Conservation (phyloP, 2,797 vertebrate genomes). For the Coranthus polyacanthus region DNA sequence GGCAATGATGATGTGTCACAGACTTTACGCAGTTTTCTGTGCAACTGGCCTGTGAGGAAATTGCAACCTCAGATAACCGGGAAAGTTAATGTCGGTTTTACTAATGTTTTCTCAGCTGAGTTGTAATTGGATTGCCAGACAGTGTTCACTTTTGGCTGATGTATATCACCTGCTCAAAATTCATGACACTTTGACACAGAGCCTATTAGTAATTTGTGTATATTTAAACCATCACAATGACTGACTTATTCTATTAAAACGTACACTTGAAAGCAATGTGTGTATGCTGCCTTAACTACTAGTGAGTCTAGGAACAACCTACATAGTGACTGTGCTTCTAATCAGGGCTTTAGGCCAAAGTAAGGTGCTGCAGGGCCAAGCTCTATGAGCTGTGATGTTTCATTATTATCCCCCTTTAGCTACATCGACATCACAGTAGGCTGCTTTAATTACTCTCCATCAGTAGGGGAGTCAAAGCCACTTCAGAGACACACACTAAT, state of each 20-base stretch:
- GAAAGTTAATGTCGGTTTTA: slow-evolving; percentile 38
- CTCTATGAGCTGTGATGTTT: slow-evolving; percentile 78
- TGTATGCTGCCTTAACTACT: slow-evolving; percentile 35
- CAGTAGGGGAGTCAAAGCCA: slow-evolving; percentile 79
- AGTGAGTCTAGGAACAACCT: slow-evolving; percentile 65
- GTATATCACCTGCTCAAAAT: slow-evolving; percentile 35
- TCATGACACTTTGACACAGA: slow-evolving; percentile 9
- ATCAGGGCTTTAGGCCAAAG: slow-evolving; percentile 65
- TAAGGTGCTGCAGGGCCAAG: slow-evolving; percentile 65
- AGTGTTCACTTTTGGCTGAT: slow-evolving; percentile 22
- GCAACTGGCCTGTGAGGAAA: slow-evolving; percentile 45
- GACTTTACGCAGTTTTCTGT: slow-evolving; percentile 35
- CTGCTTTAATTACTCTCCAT: slow-evolving; percentile 84
- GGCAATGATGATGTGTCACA: slow-evolving; percentile 46
- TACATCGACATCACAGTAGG: slow-evolving; percentile 80
- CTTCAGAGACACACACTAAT: slow-evolving; percentile 81
- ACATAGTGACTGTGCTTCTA: slow-evolving; percentile 60
- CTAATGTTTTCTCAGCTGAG: slow-evolving; percentile 24
- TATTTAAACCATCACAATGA: too few species aligned
- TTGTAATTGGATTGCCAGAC: slow-evolving; percentile 14
- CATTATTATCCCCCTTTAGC: slow-evolving; percentile 81
- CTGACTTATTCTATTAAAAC: slow-evolving; percentile 3
- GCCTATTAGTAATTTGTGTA: too few species aligned
- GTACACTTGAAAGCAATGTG: slow-evolving; percentile 43
- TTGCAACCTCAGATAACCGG: slow-evolving; percentile 47